phyloP scores from a whole-genome alignment of 2,888 invertebrate species.

The Heliothis peltigera region DNA sequence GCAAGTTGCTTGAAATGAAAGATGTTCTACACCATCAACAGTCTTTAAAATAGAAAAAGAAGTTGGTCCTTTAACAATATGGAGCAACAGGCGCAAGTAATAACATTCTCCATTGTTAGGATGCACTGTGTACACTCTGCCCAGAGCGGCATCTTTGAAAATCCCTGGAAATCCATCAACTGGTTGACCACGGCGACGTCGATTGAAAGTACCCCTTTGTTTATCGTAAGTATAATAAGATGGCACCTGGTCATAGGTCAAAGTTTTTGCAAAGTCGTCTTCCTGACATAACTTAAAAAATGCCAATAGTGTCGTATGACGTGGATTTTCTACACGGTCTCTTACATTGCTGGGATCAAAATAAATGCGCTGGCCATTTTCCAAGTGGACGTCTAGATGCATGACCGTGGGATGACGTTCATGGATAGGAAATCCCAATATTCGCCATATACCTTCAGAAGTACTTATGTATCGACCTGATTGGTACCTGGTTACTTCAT shows the following conservation, averaged over 20 bases:
- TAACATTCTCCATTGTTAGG: conserved; percentile 14
- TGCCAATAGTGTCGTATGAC: conserved; percentile 3
- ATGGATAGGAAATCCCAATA: too few species aligned
- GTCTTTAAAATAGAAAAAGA: conserved; percentile 5
- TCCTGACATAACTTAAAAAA: conserved; percentile 12
- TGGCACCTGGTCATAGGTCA: neutral
- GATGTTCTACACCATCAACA: neutral
- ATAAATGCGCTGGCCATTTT: conserved; percentile 9
- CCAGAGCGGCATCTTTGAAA: conserved; percentile 8
- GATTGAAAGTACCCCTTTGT: conserved; percentile 7
- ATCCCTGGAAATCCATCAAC: conserved; percentile 7
- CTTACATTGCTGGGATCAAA: conserved; percentile 9
- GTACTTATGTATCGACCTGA: conserved; percentile 27
- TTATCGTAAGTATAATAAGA: conserved; percentile 1
- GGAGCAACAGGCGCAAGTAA: conserved; percentile 10
- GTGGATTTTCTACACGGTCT: conserved; percentile 10
- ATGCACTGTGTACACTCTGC: conserved; percentile 17
- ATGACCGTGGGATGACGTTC: neutral
- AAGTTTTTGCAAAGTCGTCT: conserved; percentile 5
- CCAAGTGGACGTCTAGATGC: conserved; percentile 13
- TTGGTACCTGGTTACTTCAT: conserved; percentile 21
- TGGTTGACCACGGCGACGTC: conserved; percentile 3
- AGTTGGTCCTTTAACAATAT: conserved; percentile 4
- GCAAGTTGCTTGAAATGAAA: conserved; percentile 15
- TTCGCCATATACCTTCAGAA: conserved; percentile 11